Percentiles rank a stretch among this genome's conserved stretches.
Evolutionary conservation across 2,797 vertebrate species (phyloP).

Genomic region (Euthynnus affinis): DNA sequence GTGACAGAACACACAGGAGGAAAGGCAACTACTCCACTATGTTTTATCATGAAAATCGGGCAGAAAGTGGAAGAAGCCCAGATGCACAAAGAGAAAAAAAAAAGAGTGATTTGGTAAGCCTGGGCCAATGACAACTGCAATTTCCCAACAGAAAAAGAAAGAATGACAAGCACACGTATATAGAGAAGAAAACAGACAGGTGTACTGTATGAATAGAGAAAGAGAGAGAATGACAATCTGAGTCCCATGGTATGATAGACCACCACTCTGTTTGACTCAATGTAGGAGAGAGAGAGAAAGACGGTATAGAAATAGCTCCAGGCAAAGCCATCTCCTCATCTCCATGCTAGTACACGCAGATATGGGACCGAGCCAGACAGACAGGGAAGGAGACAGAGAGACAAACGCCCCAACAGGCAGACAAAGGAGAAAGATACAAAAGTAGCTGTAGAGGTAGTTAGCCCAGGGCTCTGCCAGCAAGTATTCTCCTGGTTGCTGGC

Average conservation of each 20-base stretch:
- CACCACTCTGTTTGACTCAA: conserved; percentile 32
- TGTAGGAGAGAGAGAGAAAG: conserved; percentile 24
- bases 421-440: conserved; percentile 57
- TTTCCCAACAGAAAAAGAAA: conserved; percentile 30
- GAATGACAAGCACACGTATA: conserved; percentile 3
- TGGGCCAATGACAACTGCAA: conserved; percentile 27
- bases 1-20: conserved; percentile 26
- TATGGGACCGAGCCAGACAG: conserved; percentile 59
- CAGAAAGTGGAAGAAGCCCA: conserved; percentile 4
- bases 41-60: conserved; percentile 33
- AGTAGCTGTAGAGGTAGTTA: conserved; percentile 59
- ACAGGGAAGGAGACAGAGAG: conserved; percentile 51
- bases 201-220: conserved; percentile 37
- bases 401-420: conserved; percentile 49
- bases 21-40: conserved; percentile 15
- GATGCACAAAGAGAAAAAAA: neutral
- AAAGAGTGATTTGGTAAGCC: conserved; percentile 14
- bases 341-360: conserved; percentile 54
- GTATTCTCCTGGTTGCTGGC: conserved; percentile 60
- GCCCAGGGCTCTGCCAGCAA: conserved; percentile 63
- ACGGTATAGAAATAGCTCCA: conserved; percentile 58
- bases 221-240: conserved; percentile 20
- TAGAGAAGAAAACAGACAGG: conserved; percentile 3
- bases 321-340: conserved; percentile 65
- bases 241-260: conserved; percentile 25